Evolutionary conservation across 1,140 invertebrate genomes (phyloP), one percentile per base, ranked within the genome.

Genomic region (Mactra quadrangularis): DNA sequence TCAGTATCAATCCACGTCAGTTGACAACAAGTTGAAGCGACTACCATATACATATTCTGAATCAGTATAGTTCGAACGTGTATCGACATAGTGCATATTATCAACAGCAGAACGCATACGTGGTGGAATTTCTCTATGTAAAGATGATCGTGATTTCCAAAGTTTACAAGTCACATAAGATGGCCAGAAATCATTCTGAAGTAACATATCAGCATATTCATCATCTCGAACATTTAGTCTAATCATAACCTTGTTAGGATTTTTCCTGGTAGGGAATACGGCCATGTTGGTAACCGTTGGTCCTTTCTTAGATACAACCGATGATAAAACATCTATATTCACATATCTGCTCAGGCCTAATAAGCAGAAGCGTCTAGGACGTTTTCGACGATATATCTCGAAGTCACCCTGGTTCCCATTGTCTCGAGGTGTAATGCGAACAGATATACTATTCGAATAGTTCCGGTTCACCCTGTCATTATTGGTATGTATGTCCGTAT

Each of bases 121-220:
- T 13, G 22, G 38, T 15, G 38, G 6, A 15, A 6, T 41, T n/a
- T n/a, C n/a, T n/a, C n/a, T n/a, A n/a, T n/a, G n/a, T n/a, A n/a
- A n/a, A n/a, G n/a, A n/a, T n/a, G n/a, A n/a, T n/a, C 55, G 55
- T 57, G 55, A 57, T 57, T 57, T 17, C 55, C 55, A 57, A 29
- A 57, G 31, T 57, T 57, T 57, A 29, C 55, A 57, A 22, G 31
- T 29, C 27, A 57, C 31, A 29, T 29, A 3, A 57, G 25, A 29
- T 27, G 55, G 55, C 55, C 55, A 57, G 31, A 57, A 57, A 29
- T 29, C 55, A 29, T 57, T 29, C 31, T 57, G 55, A 11, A 57
- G 31, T 29, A 29, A 6, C 27, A 29, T 29, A 29, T 22, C 3
- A 57, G 55, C 55, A 57, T 57, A 57, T 3, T 57, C 55, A 57